Evolutionary conservation across 2,113 vertebrate species (phyloP), one percentile per base, ranked within the genome.

Genomic region (Malurus alboscapulatus): DNA sequence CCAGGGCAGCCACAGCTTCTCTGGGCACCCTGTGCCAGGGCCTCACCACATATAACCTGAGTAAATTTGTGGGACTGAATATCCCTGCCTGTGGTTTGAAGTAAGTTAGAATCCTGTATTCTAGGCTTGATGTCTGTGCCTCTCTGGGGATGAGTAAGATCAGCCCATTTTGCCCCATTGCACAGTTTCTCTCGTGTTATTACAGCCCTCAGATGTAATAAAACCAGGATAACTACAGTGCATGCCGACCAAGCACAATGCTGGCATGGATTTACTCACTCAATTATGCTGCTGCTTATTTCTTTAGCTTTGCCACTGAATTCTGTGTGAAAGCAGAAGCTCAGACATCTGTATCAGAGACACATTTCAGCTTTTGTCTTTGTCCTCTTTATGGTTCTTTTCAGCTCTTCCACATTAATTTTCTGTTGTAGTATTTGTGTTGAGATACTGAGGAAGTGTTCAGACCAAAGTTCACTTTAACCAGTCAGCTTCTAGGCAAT

Each of bases 381-480:
- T 73, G 38, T 72, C 27, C 10, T 76, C 44, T 76, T 66, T 29
- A 22, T 27, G 32, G 21, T 48, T 73, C 71, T 90, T 85, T 73
- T 50, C 42, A 40, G 32, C 55, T 73, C n/a, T 61, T 81, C 61
- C 66, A 15, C 2, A 8, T 45, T 45, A 17, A 12, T 87, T 58
- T 76, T 50, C 47, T 75, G 42, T 9, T n/a, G 54, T 34, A 72
- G 19, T 12, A 38, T 61, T 96, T 79, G 42, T 62, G 42, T 36
- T 62, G 55, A 62, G 71, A 54, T 66, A 69, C 0, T 30, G 51
- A 66, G 24, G n/a, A 38, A 88, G 38, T 7, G 30, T 62, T 17
- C 26, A 62, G 88, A 74, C 14, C 85, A 83, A 92, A 93, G 82
- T 83, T 80, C 93, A 84, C 17, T 80, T 54, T 38, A 62, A 76